A percentile compares a stretch with the other conserved stretches of the same genome.
Evolutionary conservation across 1,140 invertebrate genomes (phyloP).

Genomic region (Trissolcus basalis): DNA sequence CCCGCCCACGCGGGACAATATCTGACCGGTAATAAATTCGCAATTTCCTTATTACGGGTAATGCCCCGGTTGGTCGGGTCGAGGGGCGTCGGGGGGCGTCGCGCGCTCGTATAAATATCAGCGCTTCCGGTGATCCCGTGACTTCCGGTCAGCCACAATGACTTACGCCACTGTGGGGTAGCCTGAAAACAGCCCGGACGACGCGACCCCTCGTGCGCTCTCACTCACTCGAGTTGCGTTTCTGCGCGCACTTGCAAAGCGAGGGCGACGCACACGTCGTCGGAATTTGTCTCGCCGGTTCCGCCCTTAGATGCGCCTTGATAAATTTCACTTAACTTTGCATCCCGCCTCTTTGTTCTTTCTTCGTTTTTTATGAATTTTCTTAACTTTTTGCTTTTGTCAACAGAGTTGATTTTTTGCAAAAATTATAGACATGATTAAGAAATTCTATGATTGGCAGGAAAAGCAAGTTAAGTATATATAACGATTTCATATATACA

Average conservation of each 20-base stretch:
- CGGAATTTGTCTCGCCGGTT: constrained; percentile 67
- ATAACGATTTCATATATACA: no score
- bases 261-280: constrained; percentile 62
- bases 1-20: constrained; percentile 64
- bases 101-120: constrained; percentile 75
- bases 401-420: no score
- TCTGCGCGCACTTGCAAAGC: constrained; percentile 42
- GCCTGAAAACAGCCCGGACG: constrained; percentile 36
- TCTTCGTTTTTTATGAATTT: constrained; percentile 14
- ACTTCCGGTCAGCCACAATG: constrained; percentile 73
- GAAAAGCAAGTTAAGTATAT: no score
- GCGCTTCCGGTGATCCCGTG: constrained; percentile 75
- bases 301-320: constrained; percentile 54
- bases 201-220: constrained; percentile 40
- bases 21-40: constrained; percentile 75
- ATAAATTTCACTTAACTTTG: constrained; percentile 56
- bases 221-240: constrained; percentile 15
- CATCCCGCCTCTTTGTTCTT: constrained; percentile 26
- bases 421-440: no score
- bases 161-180: constrained; percentile 66
- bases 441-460: no score
- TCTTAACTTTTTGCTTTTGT: constrained; percentile 20
- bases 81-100: constrained; percentile 12
- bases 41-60: constrained; percentile 78
- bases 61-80: constrained; percentile 72